Base-by-base conservation (phyloP, 2,888 invertebrate species). In the Epirrhoe tristata region DNA sequence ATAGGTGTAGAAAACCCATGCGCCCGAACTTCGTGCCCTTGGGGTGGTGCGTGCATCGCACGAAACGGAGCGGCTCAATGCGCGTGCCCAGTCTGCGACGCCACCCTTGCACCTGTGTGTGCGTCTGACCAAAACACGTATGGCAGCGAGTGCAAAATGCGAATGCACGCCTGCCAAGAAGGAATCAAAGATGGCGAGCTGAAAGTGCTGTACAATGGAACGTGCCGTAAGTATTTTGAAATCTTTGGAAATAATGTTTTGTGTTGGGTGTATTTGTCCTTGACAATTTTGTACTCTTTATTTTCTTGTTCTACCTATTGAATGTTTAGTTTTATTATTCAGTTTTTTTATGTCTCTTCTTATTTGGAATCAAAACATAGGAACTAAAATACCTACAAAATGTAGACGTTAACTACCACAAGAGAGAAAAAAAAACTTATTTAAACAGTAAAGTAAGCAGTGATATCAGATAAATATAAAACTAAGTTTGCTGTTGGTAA, bases 101-200 rank as follows among this genome's bases (percentile, higher is more conserved):
- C 96, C 66, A 94, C 95, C 39, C 95, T 97, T 60, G 96, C 97
- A 52, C 95, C 97, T 36, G 90, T 97, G 43, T 97, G 97, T 79
- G 96, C 96, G 14, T 96, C 96, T 65, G 96, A 97, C 81, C 96
- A 96, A 73, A 96, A 96, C 87, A 97, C 97, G 0, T 97, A 97
- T 81, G 94, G 96, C 65, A 97, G 97, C 83, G 97, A 97, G 81
- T 98, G 98, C 85, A 96, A 96, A 78, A 95, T 98, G 88, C 94
- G 96, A 53, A 96, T 96, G 89, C 96, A 97, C 79, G 96, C 97
- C 0, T 98, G 98, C 86, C 95, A 96, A 72, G 93, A 95, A 16
- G 92, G 96, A 68, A 94, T 96, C 76, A 93, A 95, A 46, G 94
- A 96, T 72, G 95, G 95, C 73, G 94, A 95, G 69, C 94, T 95